Evolutionary conservation across 2,888 invertebrate species (phyloP).

Genomic region (Cantharis flavilabris): DNA sequence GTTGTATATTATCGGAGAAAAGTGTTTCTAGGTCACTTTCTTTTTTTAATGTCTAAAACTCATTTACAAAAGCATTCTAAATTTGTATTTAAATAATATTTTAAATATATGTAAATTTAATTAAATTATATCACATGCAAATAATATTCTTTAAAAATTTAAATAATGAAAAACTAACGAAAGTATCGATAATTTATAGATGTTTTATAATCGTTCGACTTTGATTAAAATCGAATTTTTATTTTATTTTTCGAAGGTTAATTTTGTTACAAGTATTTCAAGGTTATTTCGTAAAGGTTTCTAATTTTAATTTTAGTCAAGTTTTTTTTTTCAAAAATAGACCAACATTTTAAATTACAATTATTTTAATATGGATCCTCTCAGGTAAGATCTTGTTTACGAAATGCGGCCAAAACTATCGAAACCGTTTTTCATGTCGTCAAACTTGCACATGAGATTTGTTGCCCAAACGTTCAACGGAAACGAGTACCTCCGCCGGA

Average conservation of each 20-base stretch:
- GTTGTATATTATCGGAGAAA: neutral
- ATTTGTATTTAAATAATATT: neutral
- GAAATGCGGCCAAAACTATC: neutral
- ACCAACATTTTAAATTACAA: neutral
- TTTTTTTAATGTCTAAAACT: neutral
- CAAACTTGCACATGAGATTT: neutral
- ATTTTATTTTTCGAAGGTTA: neutral
- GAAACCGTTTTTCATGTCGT: neutral
- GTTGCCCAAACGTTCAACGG: neutral
- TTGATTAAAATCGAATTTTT: neutral
- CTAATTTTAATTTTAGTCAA: neutral
- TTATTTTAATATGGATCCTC: neutral
- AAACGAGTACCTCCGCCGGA: neutral
- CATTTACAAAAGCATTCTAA: neutral
- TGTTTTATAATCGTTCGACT: neutral
- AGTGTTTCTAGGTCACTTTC: neutral
- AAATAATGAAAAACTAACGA: neutral
- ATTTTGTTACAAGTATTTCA: neutral
- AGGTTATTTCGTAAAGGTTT: neutral
- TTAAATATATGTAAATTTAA: neutral
- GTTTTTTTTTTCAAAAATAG: neutral
- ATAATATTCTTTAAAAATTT: neutral
- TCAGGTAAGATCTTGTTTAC: neutral
- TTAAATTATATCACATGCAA: neutral
- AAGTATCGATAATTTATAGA: neutral